Conservation (phyloP, 2,888 invertebrate species). For the Coelopa pilipes region DNA sequence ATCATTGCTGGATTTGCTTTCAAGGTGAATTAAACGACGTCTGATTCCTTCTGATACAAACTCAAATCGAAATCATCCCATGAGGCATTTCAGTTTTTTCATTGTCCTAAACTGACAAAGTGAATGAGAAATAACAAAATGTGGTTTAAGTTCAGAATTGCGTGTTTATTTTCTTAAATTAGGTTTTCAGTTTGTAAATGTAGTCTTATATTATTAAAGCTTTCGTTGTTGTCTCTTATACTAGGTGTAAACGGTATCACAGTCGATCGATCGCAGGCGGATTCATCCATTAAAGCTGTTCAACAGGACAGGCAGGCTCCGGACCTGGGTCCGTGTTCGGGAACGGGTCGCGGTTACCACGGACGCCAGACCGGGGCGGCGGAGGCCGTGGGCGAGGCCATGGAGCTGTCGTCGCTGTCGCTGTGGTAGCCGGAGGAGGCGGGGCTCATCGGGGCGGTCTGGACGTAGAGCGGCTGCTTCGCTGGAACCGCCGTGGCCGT, state of each 20-base stretch:
- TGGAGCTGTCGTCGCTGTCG: slow-evolving; percentile 48
- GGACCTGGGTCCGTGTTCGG: not conserved
- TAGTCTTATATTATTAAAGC: slow-evolving; percentile 18
- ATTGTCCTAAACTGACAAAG: too few species aligned
- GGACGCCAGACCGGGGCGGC: slow-evolving; percentile 54
- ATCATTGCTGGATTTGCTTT: too few species aligned
- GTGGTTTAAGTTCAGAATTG: not conserved
- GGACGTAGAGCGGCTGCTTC: slow-evolving; percentile 15
- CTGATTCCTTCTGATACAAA: too few species aligned
- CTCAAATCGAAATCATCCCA: too few species aligned
- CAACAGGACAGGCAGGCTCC: too few species aligned
- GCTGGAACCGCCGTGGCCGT: not conserved
- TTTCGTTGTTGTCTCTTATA: not conserved
- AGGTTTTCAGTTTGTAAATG: not conserved
- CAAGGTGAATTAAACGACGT: too few species aligned
- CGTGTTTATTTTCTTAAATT: not conserved
- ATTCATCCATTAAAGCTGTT: slow-evolving; percentile 32
- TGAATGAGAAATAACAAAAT: too few species aligned
- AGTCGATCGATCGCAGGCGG: slow-evolving; percentile 11
- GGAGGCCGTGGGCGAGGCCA: not conserved
- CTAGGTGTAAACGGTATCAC: slow-evolving; percentile 27
- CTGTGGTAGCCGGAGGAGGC: slow-evolving; percentile 65
- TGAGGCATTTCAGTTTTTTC: too few species aligned
- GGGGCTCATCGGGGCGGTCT: slow-evolving; percentile 56
- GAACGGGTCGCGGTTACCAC: slow-evolving; percentile 52